Base-by-base conservation (phyloP, 1,140 invertebrate genomes). In the Zaprionus vittiger region DNA sequence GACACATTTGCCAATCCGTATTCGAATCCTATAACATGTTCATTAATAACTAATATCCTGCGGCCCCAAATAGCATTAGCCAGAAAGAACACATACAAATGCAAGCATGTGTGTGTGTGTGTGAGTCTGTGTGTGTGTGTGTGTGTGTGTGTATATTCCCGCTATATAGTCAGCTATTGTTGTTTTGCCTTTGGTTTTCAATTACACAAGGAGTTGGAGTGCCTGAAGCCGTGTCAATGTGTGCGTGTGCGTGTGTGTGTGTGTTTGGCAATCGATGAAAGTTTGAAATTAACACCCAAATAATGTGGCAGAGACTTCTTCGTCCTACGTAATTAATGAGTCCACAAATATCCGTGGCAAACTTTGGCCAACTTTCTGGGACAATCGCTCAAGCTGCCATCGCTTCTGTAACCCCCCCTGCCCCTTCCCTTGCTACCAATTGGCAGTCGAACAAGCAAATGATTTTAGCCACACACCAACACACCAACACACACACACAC, bases 41-140 rank as follows among this genome's bases (percentile, higher is more conserved):
- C 84, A 84, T 89, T 90, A 89, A 89, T 90, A 89, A 90, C 85
- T 90, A 90, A 89, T 89, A 84, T 90, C 84, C 85, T 56, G 79
- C 71, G 83, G 81, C 79, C 75, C 71, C 85, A 84, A 84, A 90
- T 81, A 89, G 82, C 81, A 89, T 89, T 81, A 89, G 83, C 80
- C 52, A 34, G 41, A 49, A 49, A 82, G 49, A 49, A 55, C 2
- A 72, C 9, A 12, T 47, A 62, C n/a, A 52, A 20, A 62, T 62
- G 31, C 37, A 47, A 4, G 4, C 14, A 14, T 12, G 20, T 52
- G 24, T 26, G 22, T 24, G 24, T 15, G 52, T 22, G 20, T 52
- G 14, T 5, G 12, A 0, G 24, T 15, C 34, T 24, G 17, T 5
- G 20, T 52, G 26, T 49, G 34, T 26, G 26, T 37, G 37, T 24